These are phyloP conservation scores for Bufotes viridis DNA, from an alignment of 2,797 vertebrate genomes.

Conservation along the genomic window DNA sequence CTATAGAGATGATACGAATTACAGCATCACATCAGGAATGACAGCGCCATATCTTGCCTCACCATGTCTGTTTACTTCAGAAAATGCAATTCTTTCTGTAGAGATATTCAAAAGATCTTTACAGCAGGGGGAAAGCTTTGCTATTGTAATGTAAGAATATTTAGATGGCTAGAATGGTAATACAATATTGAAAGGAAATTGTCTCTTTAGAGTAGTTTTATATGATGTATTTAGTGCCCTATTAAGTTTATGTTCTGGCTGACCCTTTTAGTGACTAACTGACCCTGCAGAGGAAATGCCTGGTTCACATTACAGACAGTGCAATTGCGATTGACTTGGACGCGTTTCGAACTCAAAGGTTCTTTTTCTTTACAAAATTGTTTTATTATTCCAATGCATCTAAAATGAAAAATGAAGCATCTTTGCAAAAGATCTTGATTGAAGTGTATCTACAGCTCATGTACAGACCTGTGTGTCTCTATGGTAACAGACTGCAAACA, in stretches of 20 bases:
- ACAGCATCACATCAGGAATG: not conserved
- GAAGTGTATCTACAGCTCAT: no score
- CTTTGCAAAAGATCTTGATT: no score
- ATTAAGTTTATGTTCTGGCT: not conserved
- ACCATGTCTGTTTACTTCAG: constrained; percentile 8
- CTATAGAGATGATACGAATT: constrained; percentile 31
- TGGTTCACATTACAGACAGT: no score
- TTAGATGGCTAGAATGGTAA: not conserved
- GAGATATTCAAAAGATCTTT: not conserved
- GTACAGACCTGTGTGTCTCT: no score
- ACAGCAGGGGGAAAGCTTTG: not conserved
- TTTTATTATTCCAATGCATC: no score
- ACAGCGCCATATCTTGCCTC: constrained; percentile 18
- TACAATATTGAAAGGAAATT: not conserved
- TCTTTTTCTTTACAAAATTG: no score
- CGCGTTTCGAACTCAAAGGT: no score
- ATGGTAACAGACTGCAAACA: no score
- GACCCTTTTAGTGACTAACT: not conserved
- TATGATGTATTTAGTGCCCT: not conserved
- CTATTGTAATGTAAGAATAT: not conserved
- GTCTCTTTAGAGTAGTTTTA: not conserved
- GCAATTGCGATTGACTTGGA: no score
- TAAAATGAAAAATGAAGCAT: no score
- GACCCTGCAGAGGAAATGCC: no score
- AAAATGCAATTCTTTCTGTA: constrained; percentile 5